Base-by-base conservation (phyloP, 2,888 invertebrate genomes). In the Hydropsyche betteni region DNA sequence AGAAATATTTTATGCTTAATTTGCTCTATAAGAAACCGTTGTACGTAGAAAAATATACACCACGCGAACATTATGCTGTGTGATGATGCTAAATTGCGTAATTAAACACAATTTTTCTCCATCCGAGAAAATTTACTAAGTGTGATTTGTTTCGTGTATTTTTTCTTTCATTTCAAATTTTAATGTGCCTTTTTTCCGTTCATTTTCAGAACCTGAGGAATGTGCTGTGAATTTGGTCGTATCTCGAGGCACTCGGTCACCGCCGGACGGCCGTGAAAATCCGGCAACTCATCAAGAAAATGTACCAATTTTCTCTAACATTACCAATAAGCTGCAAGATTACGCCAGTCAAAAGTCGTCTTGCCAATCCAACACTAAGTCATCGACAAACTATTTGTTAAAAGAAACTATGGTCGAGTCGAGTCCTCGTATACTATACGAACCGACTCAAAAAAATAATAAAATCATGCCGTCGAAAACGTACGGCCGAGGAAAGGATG, bases 241-340 rank as follows among this genome's bases (percentile, higher is more conserved):
- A 80, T 82, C 90, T 73, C 89, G 89, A 80, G 90, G 91, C 82
- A 91, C 92, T 70, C 89, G 94, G 81, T 91, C 93, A 83, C 94
- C 94, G 80, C 94, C 94, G 61, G 94, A 94, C 84, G 94, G 94
- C 81, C 93, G 93, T 84, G 94, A 94, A 84, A 93, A 93, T 83
- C 93, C 94, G 74, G 87, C 88, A 68, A 91, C 91, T 81, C 90
- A 89, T 81, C 87, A 91, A 81, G 92, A 93, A 83, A 86, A 86
- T 81, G 83, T 82, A 50, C 85, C 84, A 2, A 86, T 86, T 79
- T 72, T 72, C 44, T 7, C 83, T 85, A 80, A 75, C 81, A 80
- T 83, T 34, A 58, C 58, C 58, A 58, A 24, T 16, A 58, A 58
- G 24, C 58, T 58, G 16, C 64, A 64, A 64, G 64, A 64, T 64